Percentiles rank a stretch among this genome's conserved stretches.
These are phyloP conservation scores for Melieria omissa DNA, from an alignment of 2,888 invertebrate genomes.

Conservation along the genomic window DNA sequence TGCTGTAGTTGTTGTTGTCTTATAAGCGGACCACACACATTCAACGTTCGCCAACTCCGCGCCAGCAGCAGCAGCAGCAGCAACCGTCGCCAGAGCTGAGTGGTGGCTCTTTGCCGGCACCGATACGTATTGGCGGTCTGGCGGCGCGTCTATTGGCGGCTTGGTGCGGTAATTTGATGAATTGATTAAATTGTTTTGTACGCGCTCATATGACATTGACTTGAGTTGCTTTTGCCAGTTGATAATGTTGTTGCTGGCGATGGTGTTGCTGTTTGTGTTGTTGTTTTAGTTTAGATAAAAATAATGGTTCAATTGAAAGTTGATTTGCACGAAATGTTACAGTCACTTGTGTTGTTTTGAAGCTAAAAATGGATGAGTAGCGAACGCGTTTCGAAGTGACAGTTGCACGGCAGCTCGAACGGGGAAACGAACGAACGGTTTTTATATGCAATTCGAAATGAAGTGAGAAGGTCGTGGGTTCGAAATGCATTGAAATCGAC, in stretches of 20 bases:
- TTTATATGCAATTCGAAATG: no score
- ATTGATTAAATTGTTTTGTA: slow-evolving; percentile 41
- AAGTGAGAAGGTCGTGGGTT: no score
- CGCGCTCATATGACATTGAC: slow-evolving; percentile 35
- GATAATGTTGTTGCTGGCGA: slow-evolving; percentile 11
- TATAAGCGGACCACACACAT: slow-evolving; percentile 18
- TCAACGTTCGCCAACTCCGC: background rate
- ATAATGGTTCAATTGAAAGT: no score
- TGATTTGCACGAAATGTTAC: no score
- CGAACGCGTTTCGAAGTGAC: no score
- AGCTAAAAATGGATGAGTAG: no score
- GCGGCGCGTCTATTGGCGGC: background rate
- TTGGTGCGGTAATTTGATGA: slow-evolving; percentile 31
- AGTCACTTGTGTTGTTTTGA: no score
- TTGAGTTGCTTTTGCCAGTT: slow-evolving; percentile 20
- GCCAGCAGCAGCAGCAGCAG: background rate
- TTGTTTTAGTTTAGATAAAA: no score
- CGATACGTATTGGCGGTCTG: background rate
- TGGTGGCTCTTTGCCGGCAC: background rate
- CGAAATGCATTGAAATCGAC: no score
- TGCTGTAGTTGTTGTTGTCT: background rate
- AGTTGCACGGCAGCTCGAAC: no score
- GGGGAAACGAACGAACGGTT: no score
- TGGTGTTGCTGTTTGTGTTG: no score
- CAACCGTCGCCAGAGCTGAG: background rate